These are phyloP conservation scores for Amitus sp. DNA, from an alignment of 2,888 invertebrate species.

Conservation along the genomic window DNA sequence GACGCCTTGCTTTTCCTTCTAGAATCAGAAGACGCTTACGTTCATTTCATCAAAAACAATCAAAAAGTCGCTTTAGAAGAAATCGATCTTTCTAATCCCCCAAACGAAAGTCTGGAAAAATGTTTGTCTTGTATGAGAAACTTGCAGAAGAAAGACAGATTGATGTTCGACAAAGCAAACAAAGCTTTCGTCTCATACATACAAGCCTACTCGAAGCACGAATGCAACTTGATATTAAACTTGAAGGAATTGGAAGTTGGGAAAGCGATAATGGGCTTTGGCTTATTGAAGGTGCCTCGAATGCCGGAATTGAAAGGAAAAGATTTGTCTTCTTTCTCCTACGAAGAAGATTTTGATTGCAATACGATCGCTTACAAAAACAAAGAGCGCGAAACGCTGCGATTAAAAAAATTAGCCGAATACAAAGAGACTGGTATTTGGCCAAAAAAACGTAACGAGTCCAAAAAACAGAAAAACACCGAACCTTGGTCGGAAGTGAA, in stretches of 20 bases:
- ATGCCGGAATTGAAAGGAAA: constrained; percentile 93
- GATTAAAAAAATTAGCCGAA: constrained; percentile 76
- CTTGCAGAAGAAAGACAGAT: constrained; percentile 77
- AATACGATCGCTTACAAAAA: constrained; percentile 83
- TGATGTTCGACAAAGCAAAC: constrained; percentile 86
- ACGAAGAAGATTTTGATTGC: constrained; percentile 74
- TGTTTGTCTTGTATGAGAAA: constrained; percentile 71
- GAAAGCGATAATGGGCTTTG: constrained; percentile 87
- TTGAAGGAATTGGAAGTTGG: constrained; percentile 89
- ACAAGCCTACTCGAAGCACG: constrained; percentile 94
- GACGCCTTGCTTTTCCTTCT: constrained; percentile 87
- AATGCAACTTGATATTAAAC: constrained; percentile 88
- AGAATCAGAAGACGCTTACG: constrained; percentile 88
- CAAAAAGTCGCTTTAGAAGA: constrained; percentile 80
- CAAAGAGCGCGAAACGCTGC: constrained; percentile 78
- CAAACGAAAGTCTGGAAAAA: constrained; percentile 63
- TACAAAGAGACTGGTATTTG: constrained; percentile 81
- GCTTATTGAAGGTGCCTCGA: constrained; percentile 87
- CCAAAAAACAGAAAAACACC: constrained; percentile 71
- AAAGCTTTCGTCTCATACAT: constrained; percentile 96
- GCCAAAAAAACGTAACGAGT: constrained; percentile 72
- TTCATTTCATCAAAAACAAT: constrained; percentile 89
- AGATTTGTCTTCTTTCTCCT: no score
- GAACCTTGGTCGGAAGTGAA: constrained; percentile 84
- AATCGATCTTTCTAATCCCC: constrained; percentile 65